phyloP scores from a whole-genome alignment of 2,113 vertebrate species.

The Cyprinodon variegatus region DNA sequence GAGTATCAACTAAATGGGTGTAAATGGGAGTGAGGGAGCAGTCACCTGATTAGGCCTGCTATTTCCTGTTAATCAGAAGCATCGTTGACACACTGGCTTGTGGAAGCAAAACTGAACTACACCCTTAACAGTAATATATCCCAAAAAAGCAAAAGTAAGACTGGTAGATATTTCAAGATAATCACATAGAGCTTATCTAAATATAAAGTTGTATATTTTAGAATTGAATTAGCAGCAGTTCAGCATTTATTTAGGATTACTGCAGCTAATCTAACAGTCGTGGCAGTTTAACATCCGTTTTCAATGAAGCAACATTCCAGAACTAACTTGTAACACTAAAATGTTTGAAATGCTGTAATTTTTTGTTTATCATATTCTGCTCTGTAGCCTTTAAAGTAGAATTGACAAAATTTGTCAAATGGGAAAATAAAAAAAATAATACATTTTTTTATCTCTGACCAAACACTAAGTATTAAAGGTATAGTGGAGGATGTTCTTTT shows the following conservation, averaged over 20 bases:
- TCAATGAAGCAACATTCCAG: not conserved
- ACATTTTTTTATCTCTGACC: not conserved
- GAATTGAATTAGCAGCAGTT: not conserved
- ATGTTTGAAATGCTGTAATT: no score
- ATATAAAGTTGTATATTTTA: no score
- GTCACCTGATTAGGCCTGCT: conserved; percentile 14
- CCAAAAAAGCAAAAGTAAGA: not conserved
- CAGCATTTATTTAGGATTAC: not conserved
- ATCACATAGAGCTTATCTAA: not conserved
- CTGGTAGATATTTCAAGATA: not conserved
- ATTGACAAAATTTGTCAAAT: not conserved
- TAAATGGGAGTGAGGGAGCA: not conserved
- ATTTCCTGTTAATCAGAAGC: conserved; percentile 39
- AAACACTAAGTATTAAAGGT: not conserved
- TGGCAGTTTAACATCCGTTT: not conserved
- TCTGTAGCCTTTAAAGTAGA: not conserved
- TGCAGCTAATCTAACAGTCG: no score
- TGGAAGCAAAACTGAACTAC: conserved; percentile 6
- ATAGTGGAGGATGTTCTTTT: no score
- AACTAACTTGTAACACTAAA: not conserved
- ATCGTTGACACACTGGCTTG: conserved; percentile 19
- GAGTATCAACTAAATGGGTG: conserved; percentile 18
- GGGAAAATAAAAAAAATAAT: not conserved
- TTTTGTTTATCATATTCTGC: not conserved
- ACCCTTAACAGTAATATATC: not conserved